These are phyloP conservation scores for Episyrphus balteatus DNA, from an alignment of 1,140 invertebrate genomes.

Conservation along the genomic window DNA sequence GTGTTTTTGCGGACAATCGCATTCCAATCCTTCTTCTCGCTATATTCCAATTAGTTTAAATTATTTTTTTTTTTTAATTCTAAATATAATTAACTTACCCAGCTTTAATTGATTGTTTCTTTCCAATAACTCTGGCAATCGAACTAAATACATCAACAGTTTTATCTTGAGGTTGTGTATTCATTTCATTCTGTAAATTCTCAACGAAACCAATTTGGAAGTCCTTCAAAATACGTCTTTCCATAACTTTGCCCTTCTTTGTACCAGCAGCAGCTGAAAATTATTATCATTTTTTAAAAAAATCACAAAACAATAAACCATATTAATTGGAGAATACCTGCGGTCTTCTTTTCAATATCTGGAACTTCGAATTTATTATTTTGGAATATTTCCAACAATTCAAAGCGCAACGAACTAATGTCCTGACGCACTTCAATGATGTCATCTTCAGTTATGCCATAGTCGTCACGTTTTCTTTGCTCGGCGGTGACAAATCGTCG, in stretches of 20 bases:
- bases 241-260: constrained; percentile 75
- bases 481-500: constrained; percentile 73
- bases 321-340: constrained; percentile 36
- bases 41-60: no score
- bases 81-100: constrained; percentile 21
- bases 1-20: constrained; percentile 62
- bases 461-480: constrained; percentile 69
- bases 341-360: constrained; percentile 46
- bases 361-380: constrained; percentile 74
- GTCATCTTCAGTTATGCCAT: constrained; percentile 86
- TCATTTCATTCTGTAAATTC: constrained; percentile 60
- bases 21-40: constrained; percentile 75
- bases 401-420: constrained; percentile 73
- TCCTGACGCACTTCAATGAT: constrained; percentile 94
- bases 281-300: constrained; percentile 6
- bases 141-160: constrained; percentile 70
- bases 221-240: constrained; percentile 73
- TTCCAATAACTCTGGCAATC: constrained; percentile 63
- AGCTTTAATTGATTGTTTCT: constrained; percentile 45
- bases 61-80: no score
- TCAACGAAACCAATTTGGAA: constrained; percentile 82
- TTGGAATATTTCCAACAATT: constrained; percentile 77
- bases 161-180: constrained; percentile 48
- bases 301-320: background rate
- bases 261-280: constrained; percentile 50